Base-by-base conservation (phyloP, 2,888 invertebrate genomes). In the Alcis repandata region DNA sequence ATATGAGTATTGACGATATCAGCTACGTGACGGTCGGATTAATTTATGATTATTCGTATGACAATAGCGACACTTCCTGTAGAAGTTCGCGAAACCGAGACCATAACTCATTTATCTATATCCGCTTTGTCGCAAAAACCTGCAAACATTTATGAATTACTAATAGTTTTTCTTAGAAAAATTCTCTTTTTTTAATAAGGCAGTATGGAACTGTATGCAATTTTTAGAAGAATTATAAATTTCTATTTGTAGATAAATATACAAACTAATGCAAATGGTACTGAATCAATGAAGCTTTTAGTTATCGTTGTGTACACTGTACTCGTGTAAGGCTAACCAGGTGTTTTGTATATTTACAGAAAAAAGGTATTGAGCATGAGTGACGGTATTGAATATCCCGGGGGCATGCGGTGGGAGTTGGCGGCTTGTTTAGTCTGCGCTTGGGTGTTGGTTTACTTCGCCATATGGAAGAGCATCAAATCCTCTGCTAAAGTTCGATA, bases 401-500 rank as follows among this genome's bases (percentile, higher is more conserved):
- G 97, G 64, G 94, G 93, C 71, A 93, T 98, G 84, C 95, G 98
- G 78, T 98, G 98, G 97, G 98, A 98, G 83, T 91, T 99, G 67
- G 96, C 98, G 33, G 96, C 98, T 52, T 98, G 98, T 82, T 94
- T 99, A 61, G 94, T 98, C 58, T 96, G 97, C 79, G 98, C 98
- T 71, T 99, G 99, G 99, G 95, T 98, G 70, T 92, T 99, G 78
- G 98, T 99, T 59, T 99, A 99, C 91, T 98, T 99, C 89, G 98
- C 98, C 73, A 96, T 99, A 56, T 99, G 98, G 98, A 99, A 98
- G 91, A 98, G 98, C 71, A 97, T 98, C 67, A 97, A 97, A 86
- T 98, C 98, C n/a, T 98, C 98, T 54, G 97, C 97, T 38, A 96
- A 96, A 94, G 96, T 98, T 59, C 96, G 98, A 73, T 98, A 98